Evolutionary conservation across 2,888 invertebrate genomes (phyloP).

Genomic region (Agonopterix alstromeriana): DNA sequence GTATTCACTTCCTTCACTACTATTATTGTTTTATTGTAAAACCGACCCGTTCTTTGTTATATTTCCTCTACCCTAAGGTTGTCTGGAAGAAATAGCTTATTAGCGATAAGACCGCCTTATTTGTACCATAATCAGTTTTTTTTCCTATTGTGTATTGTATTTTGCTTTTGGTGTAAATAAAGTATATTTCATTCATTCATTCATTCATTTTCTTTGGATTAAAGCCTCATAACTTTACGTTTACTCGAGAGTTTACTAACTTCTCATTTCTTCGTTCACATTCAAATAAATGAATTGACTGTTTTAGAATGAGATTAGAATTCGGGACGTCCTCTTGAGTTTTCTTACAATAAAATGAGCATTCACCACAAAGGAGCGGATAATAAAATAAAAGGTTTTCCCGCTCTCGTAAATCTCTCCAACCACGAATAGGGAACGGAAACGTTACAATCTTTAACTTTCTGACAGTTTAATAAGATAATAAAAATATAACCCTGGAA

Average conservation of each 20-base stretch:
- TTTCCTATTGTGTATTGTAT: too few relatives aligned
- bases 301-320: slow-evolving; percentile 1
- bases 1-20: too few relatives aligned
- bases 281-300: neutral
- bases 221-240: neutral
- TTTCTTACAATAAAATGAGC: slow-evolving; percentile 24
- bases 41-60: too few relatives aligned
- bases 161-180: too few relatives aligned
- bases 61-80: too few relatives aligned
- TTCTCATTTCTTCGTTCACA: neutral
- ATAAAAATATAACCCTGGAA: slow-evolving; percentile 62
- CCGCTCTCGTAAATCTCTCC: slow-evolving; percentile 54
- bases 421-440: slow-evolving; percentile 55
- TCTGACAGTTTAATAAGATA: slow-evolving; percentile 73
- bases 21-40: too few relatives aligned
- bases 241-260: neutral
- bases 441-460: slow-evolving; percentile 69
- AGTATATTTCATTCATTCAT: too few relatives aligned
- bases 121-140: too few relatives aligned
- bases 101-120: too few relatives aligned
- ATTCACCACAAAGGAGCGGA: slow-evolving; percentile 47
- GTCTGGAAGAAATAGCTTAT: too few relatives aligned
- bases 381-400: slow-evolving; percentile 57
- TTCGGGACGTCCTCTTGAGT: slow-evolving; percentile 4
- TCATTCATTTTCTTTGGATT: too few relatives aligned